A percentile compares a stretch with the other conserved stretches of the same genome.
These are phyloP conservation scores for Mesitornis unicolor DNA, from an alignment of 2,113 vertebrate species.

Conservation along the genomic window DNA sequence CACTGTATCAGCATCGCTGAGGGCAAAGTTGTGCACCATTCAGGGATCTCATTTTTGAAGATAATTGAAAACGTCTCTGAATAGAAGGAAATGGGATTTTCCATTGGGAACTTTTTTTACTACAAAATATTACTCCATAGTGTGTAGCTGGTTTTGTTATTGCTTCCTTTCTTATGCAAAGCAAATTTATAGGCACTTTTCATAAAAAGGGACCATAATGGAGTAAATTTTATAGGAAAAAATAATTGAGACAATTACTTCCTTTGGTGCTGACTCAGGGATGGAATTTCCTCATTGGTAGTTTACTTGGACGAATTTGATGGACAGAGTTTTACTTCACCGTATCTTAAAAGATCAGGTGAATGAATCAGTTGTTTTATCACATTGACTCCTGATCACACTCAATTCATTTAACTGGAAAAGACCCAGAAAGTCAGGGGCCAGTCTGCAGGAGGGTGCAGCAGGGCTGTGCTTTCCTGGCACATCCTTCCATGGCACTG, in stretches of 20 bases:
- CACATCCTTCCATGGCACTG: neutral
- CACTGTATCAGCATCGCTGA: neutral
- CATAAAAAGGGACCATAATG: neutral
- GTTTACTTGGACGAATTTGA: neutral
- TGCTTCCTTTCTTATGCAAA: neutral
- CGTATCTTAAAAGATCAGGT: neutral
- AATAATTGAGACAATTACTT: neutral
- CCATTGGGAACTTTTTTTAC: neutral
- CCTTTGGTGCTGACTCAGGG: neutral
- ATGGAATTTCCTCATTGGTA: neutral
- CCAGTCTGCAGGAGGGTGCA: neutral
- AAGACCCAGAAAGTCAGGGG: neutral
- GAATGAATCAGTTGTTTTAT: neutral
- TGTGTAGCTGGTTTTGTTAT: neutral
- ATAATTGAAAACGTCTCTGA: neutral
- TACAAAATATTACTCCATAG: neutral
- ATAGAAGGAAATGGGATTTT: neutral
- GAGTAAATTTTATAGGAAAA: neutral
- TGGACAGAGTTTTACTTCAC: neutral
- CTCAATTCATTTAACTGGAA: neutral
- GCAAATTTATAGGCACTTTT: neutral
- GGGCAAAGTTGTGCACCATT: neutral
- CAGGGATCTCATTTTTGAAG: neutral
- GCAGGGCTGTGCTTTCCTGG: neutral
- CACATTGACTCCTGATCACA: neutral